phyloP scores from a whole-genome alignment of 2,797 vertebrate species.

The Sebastes trivittatus region DNA sequence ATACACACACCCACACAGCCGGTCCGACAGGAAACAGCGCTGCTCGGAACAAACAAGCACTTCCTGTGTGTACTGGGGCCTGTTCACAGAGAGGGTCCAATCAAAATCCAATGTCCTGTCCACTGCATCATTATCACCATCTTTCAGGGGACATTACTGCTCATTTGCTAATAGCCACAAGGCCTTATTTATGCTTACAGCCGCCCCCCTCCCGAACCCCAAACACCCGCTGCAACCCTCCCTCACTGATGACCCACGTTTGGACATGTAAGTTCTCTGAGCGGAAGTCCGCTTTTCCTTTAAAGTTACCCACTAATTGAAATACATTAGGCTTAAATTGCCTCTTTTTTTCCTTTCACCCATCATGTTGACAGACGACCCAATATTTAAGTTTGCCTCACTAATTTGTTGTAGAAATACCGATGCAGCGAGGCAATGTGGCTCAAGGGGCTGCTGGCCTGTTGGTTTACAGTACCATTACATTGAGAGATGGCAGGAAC shows the following conservation, averaged over 20 bases:
- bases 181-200: constrained; percentile 81
- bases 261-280: constrained; percentile 44
- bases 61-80: constrained; percentile 81
- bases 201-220: neutral
- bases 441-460: constrained; percentile 64
- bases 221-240: constrained; percentile 22
- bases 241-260: constrained; percentile 49
- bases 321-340: constrained; percentile 91
- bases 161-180: constrained; percentile 89
- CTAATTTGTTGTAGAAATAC: constrained; percentile 77
- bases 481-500: constrained; percentile 74
- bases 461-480: constrained; percentile 79
- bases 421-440: constrained; percentile 62
- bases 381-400: constrained; percentile 77
- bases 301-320: constrained; percentile 87
- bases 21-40: constrained; percentile 76
- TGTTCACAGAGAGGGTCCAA: constrained; percentile 81
- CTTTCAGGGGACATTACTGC: constrained; percentile 84
- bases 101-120: constrained; percentile 81
- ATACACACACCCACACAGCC: constrained; percentile 68
- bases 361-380: constrained; percentile 87
- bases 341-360: constrained; percentile 87
- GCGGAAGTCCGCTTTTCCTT: constrained; percentile 71
- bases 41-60: constrained; percentile 85
- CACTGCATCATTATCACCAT: constrained; percentile 76